A percentile compares a stretch with the other conserved stretches of the same genome.
phyloP scores from a whole-genome alignment of 2,888 invertebrate genomes.

The Pristionchus maxplancki region DNA sequence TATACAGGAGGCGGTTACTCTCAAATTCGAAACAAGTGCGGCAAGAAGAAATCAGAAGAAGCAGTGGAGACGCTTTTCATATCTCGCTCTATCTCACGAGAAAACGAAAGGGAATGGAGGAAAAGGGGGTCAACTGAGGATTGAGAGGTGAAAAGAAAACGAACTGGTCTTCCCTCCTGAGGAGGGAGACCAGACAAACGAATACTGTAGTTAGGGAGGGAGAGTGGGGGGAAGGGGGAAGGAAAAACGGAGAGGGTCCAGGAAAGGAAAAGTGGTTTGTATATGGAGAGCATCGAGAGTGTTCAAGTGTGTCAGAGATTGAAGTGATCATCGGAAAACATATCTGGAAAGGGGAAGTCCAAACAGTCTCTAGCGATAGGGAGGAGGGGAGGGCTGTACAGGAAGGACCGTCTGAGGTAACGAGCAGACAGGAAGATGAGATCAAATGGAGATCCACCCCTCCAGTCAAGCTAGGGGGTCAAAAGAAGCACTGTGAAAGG shows the following conservation, averaged over 20 bases:
- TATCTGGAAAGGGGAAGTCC: slow-evolving; percentile 17
- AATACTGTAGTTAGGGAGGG: slow-evolving; percentile 52
- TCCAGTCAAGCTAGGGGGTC: slow-evolving; percentile 4
- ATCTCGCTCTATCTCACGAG: slow-evolving; percentile 24
- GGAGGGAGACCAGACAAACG: slow-evolving; percentile 44
- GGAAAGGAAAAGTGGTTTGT: slow-evolving; percentile 52
- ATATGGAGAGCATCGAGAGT: slow-evolving; percentile 34
- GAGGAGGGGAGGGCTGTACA: background rate
- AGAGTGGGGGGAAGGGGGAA: slow-evolving; percentile 6
- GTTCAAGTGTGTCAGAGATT: slow-evolving; percentile 49
- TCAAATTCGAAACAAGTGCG: no score
- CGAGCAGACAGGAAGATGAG: background rate
- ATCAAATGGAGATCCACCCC: background rate
- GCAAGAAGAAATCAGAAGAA: background rate
- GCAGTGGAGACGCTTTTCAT: background rate
- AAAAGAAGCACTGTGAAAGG: slow-evolving; percentile 7
- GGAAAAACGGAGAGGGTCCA: slow-evolving; percentile 30
- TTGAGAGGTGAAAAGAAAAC: slow-evolving; percentile 53
- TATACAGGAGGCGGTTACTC: no score
- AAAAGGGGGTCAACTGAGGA: slow-evolving; percentile 52
- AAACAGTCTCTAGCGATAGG: background rate
- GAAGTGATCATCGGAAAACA: slow-evolving; percentile 26
- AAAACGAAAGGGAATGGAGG: slow-evolving; percentile 50
- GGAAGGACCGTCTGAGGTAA: background rate
- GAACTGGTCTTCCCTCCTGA: slow-evolving; percentile 50